Base-by-base conservation (phyloP, 2,797 vertebrate genomes). In the Tinamus major region DNA sequence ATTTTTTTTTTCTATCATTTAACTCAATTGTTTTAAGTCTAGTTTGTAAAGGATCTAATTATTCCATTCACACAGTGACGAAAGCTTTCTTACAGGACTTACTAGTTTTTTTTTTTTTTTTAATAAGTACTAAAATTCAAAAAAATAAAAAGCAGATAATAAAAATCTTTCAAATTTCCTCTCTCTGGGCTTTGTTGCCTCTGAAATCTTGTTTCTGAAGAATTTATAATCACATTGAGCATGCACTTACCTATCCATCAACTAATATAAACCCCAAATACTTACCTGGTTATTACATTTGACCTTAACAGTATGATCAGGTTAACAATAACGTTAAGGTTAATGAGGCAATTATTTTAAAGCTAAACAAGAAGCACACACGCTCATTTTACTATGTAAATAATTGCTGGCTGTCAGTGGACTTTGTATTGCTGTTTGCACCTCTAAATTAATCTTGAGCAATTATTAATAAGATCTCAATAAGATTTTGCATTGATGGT, bases 291-390 rank as follows among this genome's bases (percentile, higher is more conserved):
- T 85, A n/a, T 92, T 84, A 72, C 42, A 53, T 90, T 89, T 92
- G 71, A 95, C 74, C 68, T 95, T 93, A 93, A 89, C 44, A 92
- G 64, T 94, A 67, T 79, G 83, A 65, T 92, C 75, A 77, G 41
- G 55, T 95, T 94, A 96, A 93, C 72, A 77, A 90, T 77, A 89
- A 19, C 35, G 84, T 93, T 96, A 79, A 93, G 55, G 91, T 91
- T 94, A 96, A 95, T 53, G 37, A 95, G 82, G 37, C 31, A 85
- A 91, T 88, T 95, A 79, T 87, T 96, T 89, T 97, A 92, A 95
- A 59, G 80, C 62, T 87, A 87, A 91, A 78, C 55, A 91, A 68
- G 74, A 56, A 44, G 51, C 19, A 79, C 37, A 85, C 8, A 46
- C 14, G 35, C 15, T 84, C 20, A 68, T 83, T 95, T 88, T 80